phyloP scores from a whole-genome alignment of 2,888 invertebrate genomes.

The Diaperis boleti region DNA sequence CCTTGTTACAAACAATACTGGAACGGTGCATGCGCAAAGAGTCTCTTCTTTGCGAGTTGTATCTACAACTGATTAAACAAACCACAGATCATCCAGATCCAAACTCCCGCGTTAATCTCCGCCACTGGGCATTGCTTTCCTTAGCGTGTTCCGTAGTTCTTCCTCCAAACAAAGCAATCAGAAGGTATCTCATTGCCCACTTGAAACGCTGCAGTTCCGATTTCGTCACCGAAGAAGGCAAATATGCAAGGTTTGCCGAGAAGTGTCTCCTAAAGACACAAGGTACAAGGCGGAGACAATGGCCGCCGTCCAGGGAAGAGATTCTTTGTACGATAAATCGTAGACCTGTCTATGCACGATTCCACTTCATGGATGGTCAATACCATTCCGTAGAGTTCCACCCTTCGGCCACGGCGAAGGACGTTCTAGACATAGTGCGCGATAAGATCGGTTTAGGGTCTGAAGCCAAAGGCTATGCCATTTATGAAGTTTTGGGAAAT shows the following conservation, averaged over 20 bases:
- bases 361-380: constrained; percentile 94
- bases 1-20: constrained; percentile 88
- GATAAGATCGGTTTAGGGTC: constrained; percentile 89
- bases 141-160: constrained; percentile 85
- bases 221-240: constrained; percentile 92
- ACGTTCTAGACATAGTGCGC: constrained; percentile 88
- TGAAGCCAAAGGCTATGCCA: constrained; percentile 81
- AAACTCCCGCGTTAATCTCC: constrained; percentile 84
- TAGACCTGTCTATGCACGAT: constrained; percentile 89
- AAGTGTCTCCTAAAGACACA: constrained; percentile 82
- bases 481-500: constrained; percentile 91
- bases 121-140: constrained; percentile 93
- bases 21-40: constrained; percentile 93
- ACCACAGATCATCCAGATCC: constrained; percentile 94
- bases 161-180: constrained; percentile 87
- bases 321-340: constrained; percentile 93
- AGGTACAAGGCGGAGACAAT: constrained; percentile 83
- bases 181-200: constrained; percentile 90
- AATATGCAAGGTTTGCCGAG: constrained; percentile 93
- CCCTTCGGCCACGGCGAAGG: constrained; percentile 90
- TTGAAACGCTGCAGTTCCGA: constrained; percentile 89
- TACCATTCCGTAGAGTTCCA: constrained; percentile 96
- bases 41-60: constrained; percentile 87
- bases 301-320: constrained; percentile 93
- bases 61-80: constrained; percentile 90